Conservation (phyloP, 2,888 invertebrate genomes). For the Leptura quadrifasciata region DNA sequence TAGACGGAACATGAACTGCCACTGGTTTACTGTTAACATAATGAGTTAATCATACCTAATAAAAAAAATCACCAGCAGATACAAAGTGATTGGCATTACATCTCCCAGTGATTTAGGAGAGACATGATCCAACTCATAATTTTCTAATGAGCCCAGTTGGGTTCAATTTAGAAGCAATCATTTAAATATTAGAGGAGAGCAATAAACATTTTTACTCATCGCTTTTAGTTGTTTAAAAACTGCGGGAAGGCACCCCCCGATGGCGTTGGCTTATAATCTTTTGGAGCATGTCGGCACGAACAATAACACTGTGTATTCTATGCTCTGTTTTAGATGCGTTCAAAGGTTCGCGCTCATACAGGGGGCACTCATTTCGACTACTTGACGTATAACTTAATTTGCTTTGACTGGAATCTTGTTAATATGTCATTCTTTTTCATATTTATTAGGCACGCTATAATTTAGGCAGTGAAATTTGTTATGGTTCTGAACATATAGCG, state of each 20-base stretch:
- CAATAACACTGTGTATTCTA: conserved; percentile 55
- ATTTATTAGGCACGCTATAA: conserved; percentile 40
- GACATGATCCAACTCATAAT: conserved; percentile 23
- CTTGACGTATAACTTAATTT: conserved; percentile 63
- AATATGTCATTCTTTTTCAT: conserved; percentile 48
- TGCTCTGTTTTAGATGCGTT: conserved; percentile 55
- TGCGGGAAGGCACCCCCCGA: conserved; percentile 54
- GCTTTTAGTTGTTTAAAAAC: conserved; percentile 45
- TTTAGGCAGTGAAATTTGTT: conserved; percentile 38
- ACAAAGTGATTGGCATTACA: conserved; percentile 13
- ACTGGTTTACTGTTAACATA: neutral
- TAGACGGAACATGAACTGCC: neutral
- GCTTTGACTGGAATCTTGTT: conserved; percentile 57
- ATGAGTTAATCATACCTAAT: conserved; percentile 3
- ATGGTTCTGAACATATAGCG: neutral
- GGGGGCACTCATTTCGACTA: conserved; percentile 59
- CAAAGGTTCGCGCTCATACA: conserved; percentile 48
- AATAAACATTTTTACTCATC: conserved; percentile 57
- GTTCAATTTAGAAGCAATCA: conserved; percentile 50
- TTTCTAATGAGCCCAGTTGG: conserved; percentile 22
- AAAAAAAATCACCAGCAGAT: conserved; percentile 17
- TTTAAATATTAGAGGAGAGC: conserved; percentile 54
- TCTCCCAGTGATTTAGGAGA: conserved; percentile 1
- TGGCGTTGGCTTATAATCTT: conserved; percentile 42
- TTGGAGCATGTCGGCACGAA: conserved; percentile 49